Evolutionary conservation across 2,113 vertebrate species (phyloP).

Genomic region (Syngnathus typhle): DNA sequence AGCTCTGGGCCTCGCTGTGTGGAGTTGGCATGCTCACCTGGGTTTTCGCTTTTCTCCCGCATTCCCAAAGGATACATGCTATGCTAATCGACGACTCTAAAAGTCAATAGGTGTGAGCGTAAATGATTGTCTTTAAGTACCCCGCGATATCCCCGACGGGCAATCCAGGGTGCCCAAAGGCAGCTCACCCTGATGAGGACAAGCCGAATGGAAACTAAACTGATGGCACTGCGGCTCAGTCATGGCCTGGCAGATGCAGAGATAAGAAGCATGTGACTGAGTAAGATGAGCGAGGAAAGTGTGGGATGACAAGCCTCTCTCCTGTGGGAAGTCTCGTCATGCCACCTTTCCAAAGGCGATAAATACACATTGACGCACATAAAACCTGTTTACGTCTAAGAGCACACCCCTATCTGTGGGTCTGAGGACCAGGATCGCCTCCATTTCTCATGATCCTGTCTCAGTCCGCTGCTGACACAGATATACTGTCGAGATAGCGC

Average conservation of each 20-base stretch:
- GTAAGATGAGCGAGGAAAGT: slow-evolving; percentile 28
- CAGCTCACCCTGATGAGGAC: background rate
- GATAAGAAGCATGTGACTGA: slow-evolving; percentile 49
- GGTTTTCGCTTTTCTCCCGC: background rate
- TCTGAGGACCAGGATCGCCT: slow-evolving; percentile 58
- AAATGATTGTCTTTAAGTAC: too few species aligned
- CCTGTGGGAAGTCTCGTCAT: slow-evolving; percentile 61
- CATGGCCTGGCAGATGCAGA: slow-evolving; percentile 41
- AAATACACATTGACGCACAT: slow-evolving; percentile 31
- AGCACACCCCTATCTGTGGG: slow-evolving; percentile 55
- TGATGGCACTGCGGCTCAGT: background rate
- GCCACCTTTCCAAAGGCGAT: slow-evolving; percentile 59
- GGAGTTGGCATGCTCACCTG: background rate
- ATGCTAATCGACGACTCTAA: too few species aligned
- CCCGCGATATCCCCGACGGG: too few species aligned
- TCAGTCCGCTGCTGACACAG: slow-evolving; percentile 62
- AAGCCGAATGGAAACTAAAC: too few species aligned
- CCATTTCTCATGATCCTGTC: slow-evolving; percentile 61
- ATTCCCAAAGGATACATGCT: background rate
- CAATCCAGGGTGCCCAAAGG: background rate
- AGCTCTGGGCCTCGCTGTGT: background rate
- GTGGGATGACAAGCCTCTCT: slow-evolving; percentile 31
- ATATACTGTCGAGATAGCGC: slow-evolving; percentile 57
- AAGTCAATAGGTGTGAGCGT: too few species aligned
- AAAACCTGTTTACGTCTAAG: slow-evolving; percentile 50